Conservation (phyloP, 2,888 invertebrate species). For the Dichetophora obliterata region DNA sequence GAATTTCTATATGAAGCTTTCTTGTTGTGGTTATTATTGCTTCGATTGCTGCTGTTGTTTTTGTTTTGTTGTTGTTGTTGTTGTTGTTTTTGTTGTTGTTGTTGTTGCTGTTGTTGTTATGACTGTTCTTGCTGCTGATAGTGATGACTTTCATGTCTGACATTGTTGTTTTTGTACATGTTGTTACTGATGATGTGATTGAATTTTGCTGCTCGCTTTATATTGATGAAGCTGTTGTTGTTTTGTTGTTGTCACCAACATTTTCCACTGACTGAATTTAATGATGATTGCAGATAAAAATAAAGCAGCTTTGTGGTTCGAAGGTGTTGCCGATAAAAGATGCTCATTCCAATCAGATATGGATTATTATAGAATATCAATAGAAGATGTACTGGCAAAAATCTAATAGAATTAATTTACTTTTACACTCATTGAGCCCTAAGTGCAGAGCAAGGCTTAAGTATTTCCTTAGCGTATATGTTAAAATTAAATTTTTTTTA, state of each 20-base stretch:
- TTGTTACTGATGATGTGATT: slow-evolving; percentile 29
- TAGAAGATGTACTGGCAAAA: no score
- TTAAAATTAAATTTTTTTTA: no score
- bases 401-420: no score
- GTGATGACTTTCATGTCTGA: slow-evolving; percentile 12
- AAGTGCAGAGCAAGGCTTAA: no score
- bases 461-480: no score
- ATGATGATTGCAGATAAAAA: slow-evolving; percentile 24
- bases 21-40: not conserved
- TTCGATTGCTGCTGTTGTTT: not conserved
- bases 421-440: no score
- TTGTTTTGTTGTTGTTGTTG: no score
- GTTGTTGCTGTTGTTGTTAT: not conserved
- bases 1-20: slow-evolving; percentile 7
- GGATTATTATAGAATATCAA: no score
- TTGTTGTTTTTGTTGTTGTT: slow-evolving; percentile 10
- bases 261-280: slow-evolving; percentile 21
- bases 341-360: no score
- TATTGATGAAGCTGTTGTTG: slow-evolving; percentile 5
- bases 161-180: slow-evolving; percentile 11
- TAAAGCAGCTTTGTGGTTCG: not conserved
- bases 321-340: not conserved
- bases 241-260: slow-evolving; percentile 11
- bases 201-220: slow-evolving; percentile 10
- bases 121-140: not conserved